Evolutionary conservation across 2,797 vertebrate genomes (phyloP).

Genomic region (Typhlichthys eigenmanni): DNA sequence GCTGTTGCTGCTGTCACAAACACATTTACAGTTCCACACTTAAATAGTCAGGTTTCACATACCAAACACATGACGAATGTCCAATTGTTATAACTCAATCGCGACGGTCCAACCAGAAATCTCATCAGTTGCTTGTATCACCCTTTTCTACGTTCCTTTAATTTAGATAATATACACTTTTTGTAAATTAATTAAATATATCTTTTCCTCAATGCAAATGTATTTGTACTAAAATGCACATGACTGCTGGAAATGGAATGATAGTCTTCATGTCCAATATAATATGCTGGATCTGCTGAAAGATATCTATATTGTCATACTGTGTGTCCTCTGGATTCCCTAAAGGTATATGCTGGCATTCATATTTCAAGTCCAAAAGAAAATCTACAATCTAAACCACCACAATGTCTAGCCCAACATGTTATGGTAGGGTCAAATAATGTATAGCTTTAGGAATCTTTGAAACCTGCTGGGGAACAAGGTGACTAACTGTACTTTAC

Average conservation of each 20-base stretch:
- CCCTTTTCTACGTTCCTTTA: conserved; percentile 36
- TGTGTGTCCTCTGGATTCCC: conserved; percentile 3
- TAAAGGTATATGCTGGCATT: too few species aligned
- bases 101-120: conserved; percentile 31
- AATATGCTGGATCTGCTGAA: conserved; percentile 53
- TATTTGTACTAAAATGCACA: conserved; percentile 63
- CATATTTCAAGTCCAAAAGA: too few species aligned
- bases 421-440: not conserved
- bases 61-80: conserved; percentile 10
- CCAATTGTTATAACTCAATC: conserved; percentile 41
- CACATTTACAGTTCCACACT: conserved; percentile 19
- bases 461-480: conserved; percentile 46
- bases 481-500: conserved; percentile 63
- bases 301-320: conserved; percentile 18
- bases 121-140: conserved; percentile 28
- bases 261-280: conserved; percentile 34
- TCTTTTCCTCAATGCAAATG: conserved; percentile 52
- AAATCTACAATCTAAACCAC: too few species aligned
- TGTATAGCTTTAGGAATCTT: conserved; percentile 30
- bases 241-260: conserved; percentile 30
- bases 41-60: conserved; percentile 3
- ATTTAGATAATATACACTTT: conserved; percentile 32
- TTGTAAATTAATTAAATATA: conserved; percentile 48
- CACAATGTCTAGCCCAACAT: too few species aligned
- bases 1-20: conserved; percentile 26